These are phyloP conservation scores for Spinus olivaceus DNA, from an alignment of 2,797 vertebrate species.

Conservation along the genomic window DNA sequence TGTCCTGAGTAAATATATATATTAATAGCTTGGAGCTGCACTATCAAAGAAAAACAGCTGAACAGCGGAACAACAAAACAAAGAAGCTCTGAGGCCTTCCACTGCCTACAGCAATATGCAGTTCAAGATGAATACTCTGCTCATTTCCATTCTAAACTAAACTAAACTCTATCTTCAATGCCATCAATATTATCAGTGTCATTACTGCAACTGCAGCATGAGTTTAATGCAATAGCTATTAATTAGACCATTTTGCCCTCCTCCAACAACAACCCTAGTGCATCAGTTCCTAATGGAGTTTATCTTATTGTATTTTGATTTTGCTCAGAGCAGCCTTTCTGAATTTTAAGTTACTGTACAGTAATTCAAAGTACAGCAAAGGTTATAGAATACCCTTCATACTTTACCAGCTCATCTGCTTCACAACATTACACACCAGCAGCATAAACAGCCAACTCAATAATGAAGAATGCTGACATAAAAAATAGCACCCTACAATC, in stretches of 20 bases:
- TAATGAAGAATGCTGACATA: constrained; percentile 46
- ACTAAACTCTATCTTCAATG: constrained; percentile 46
- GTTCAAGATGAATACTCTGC: constrained; percentile 37
- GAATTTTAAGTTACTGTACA: constrained; percentile 28
- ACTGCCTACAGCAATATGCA: constrained; percentile 9
- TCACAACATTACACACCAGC: constrained; percentile 42
- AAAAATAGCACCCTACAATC: background rate
- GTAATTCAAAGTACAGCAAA: constrained; percentile 31
- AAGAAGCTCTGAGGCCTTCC: constrained; percentile 13
- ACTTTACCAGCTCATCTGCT: constrained; percentile 49
- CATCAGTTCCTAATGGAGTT: constrained; percentile 44
- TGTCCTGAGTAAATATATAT: constrained; percentile 12
- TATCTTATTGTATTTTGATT: constrained; percentile 34
- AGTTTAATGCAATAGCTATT: constrained; percentile 62
- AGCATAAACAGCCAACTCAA: constrained; percentile 26
- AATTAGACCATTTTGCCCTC: constrained; percentile 58
- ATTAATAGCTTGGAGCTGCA: constrained; percentile 36
- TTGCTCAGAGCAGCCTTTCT: constrained; percentile 31
- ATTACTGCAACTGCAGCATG: constrained; percentile 30
- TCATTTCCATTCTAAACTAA: constrained; percentile 59
- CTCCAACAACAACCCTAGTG: background rate
- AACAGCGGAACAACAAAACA: constrained; percentile 31
- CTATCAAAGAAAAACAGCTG: constrained; percentile 34
- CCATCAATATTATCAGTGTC: constrained; percentile 60
- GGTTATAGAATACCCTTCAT: constrained; percentile 43